These are phyloP conservation scores for Atopsyche davidsoni DNA, from an alignment of 1,140 invertebrate genomes.

Conservation along the genomic window DNA sequence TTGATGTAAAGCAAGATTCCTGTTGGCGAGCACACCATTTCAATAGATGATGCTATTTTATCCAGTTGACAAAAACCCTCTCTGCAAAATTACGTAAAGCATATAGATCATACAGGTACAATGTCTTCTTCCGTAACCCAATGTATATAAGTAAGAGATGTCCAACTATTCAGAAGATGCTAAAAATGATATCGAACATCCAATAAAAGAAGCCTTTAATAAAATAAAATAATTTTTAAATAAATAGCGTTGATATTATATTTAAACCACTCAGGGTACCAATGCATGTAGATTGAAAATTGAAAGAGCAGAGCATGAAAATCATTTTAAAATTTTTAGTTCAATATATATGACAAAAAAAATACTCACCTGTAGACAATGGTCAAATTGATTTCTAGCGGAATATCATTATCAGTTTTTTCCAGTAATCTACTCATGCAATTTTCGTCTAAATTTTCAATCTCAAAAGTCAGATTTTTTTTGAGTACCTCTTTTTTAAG, in stretches of 20 bases:
- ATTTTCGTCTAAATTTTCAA: slow-evolving; percentile 10
- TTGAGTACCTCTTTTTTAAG: slow-evolving; percentile 2
- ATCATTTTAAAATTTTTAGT: too few relatives aligned
- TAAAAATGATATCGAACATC: too few relatives aligned
- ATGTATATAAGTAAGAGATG: neutral
- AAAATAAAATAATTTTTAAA: too few relatives aligned
- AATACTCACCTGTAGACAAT: slow-evolving; percentile 7
- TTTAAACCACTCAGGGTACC: too few relatives aligned
- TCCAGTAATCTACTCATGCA: neutral
- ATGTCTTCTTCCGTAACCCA: neutral
- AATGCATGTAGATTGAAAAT: too few relatives aligned
- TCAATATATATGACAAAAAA: neutral
- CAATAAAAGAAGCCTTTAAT: too few relatives aligned
- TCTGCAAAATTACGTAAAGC: slow-evolving; percentile 7
- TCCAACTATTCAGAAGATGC: too few relatives aligned
- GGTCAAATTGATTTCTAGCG: slow-evolving; percentile 10
- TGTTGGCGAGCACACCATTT: slow-evolving; percentile 6
- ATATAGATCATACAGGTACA: neutral
- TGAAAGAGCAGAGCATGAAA: too few relatives aligned
- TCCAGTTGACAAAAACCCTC: slow-evolving; percentile 14
- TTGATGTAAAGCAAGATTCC: slow-evolving; percentile 4
- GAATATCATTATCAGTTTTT: neutral
- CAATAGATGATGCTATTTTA: slow-evolving; percentile 1
- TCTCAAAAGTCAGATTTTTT: slow-evolving; percentile 4
- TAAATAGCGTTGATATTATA: too few relatives aligned